phyloP scores from a whole-genome alignment of 2,113 vertebrate species.

The Coturnix japonica region DNA sequence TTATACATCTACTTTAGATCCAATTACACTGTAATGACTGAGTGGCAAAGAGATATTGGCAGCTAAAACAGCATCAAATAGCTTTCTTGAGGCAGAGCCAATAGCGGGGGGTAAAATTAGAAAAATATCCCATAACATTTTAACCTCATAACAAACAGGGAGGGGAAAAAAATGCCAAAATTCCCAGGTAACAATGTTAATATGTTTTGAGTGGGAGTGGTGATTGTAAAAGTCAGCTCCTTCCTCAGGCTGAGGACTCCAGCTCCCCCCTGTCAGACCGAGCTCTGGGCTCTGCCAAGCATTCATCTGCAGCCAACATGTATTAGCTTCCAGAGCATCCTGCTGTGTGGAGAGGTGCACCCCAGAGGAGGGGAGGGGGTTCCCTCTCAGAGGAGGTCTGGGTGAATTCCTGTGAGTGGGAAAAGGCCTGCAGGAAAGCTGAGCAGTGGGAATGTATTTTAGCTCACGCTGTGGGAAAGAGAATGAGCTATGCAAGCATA shows the following conservation, averaged over 20 bases:
- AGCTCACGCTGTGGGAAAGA: neutral
- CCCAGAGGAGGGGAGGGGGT: neutral
- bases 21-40: conserved; percentile 15
- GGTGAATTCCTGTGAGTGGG: neutral
- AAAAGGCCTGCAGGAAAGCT: neutral
- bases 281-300: neutral
- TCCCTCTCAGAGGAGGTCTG: neutral
- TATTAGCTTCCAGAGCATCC: neutral
- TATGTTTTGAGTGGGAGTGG: neutral
- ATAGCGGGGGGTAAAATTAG: neutral
- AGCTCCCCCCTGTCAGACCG: neutral
- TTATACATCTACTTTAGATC: neutral
- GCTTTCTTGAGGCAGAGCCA: conserved; percentile 25
- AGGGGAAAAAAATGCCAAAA: neutral
- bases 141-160: neutral
- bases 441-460: neutral
- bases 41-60: conserved; percentile 3
- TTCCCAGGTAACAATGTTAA: neutral
- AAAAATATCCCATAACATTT: neutral
- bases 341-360: neutral
- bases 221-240: neutral
- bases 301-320: neutral
- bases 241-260: neutral
- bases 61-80: neutral
- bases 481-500: neutral